Evolutionary conservation across 2,113 vertebrate species (phyloP).

Genomic region (Periophthalmodon schlosseri): DNA sequence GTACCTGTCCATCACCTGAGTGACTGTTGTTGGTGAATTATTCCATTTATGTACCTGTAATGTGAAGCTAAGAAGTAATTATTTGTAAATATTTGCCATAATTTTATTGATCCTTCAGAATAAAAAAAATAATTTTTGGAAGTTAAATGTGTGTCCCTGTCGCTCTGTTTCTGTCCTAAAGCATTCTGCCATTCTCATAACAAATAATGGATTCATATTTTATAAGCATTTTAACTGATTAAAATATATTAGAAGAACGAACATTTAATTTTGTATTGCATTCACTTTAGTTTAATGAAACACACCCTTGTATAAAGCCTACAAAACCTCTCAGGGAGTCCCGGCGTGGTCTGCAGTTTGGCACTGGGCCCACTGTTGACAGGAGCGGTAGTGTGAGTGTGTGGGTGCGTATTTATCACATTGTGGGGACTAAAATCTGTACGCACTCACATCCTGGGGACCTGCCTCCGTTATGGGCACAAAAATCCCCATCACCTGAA

Average conservation of each 20-base stretch:
- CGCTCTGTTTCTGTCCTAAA: background rate
- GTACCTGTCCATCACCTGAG: constrained; percentile 92
- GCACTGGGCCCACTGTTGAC: constrained; percentile 69
- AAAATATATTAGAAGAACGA: background rate
- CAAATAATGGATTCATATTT: background rate
- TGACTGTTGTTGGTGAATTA: constrained; percentile 98
- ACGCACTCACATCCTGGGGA: too few relatives aligned
- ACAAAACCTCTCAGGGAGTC: constrained; percentile 30
- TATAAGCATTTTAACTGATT: background rate
- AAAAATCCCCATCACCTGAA: too few relatives aligned
- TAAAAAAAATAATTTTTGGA: constrained; percentile 98
- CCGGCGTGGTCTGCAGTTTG: constrained; percentile 66
- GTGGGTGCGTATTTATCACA: background rate
- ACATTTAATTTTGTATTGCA: background rate
- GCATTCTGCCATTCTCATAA: background rate
- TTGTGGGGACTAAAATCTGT: too few relatives aligned
- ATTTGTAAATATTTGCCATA: constrained; percentile 99
- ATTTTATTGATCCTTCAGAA: constrained; percentile 99
- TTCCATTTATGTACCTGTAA: constrained; percentile 97
- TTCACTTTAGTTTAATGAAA: background rate
- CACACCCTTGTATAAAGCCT: background rate
- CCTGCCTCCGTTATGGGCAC: too few relatives aligned
- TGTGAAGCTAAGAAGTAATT: constrained; percentile 96
- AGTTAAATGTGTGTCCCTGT: constrained; percentile 72
- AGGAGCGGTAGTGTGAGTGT: constrained; percentile 30